Evolutionary conservation across 2,888 invertebrate species (phyloP), one percentile per base, ranked within the genome.

Genomic region (Amiota mariae): DNA sequence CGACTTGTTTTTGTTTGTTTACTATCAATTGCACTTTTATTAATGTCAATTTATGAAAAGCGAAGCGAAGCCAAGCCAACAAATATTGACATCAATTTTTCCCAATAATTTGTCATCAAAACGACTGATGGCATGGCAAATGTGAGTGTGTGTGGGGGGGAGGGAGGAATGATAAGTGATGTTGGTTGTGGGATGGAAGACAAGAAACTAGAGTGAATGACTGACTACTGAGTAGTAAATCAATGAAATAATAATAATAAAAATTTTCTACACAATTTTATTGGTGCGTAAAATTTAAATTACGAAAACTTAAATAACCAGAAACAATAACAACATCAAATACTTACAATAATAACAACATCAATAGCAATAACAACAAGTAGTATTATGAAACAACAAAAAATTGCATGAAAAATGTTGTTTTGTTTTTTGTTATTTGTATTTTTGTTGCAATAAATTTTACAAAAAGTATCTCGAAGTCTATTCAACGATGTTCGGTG

Each of bases 181-280:
- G 36, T 2, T 2, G 36, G 3, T 6, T 36, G 36, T 36, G 36
- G 2, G 2, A 0, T 36, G 36, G 6, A 36, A 36, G 36, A 36
- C 36, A 36, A 8, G n/a, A 12, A 18, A 10, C 13, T 15, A 57
- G 15, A 59, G 9, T 59, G 59, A 59, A 9, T 59, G 59, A 59
- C 15, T 59, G 59, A 59, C 18, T 18, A 18, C 18, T 20, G 10
- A 18, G 8, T 11, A 11, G 59, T 20, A 18, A 59, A 59, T 15
- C 18, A 9, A 36, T 36, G 36, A 36, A 36, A 36, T 36, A 36
- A 36, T 36, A 24, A 24, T 24, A 36, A 36, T 36, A 36, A 36
- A 82, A 74, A 76, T 67, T 77, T 82, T 84, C 84, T 82, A 85
- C 79, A 78, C 76, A 49, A 36, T 36, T 63, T 68, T 68, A 68